Base-by-base conservation (phyloP, 1,140 invertebrate genomes). In the Nylanderia fulva region DNA sequence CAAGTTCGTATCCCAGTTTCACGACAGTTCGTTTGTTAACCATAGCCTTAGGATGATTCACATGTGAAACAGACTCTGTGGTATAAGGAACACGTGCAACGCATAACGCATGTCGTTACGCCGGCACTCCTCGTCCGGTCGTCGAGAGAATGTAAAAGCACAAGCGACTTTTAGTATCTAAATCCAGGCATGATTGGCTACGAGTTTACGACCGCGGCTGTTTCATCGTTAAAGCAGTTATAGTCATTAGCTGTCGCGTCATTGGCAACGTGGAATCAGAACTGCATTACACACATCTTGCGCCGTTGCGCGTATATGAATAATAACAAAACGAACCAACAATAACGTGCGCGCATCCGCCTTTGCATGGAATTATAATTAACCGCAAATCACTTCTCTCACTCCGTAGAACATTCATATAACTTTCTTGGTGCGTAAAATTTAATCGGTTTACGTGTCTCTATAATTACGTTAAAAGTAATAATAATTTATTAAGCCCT, bases 81-180 rank as follows among this genome's bases (percentile, higher is more conserved):
- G 75, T 79, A 60, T 45, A 54, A 83, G 72, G 29, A 84, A 86
- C 80, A 86, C 85, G 85, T 86, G 85, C 68, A 84, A 75, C 85
- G 69, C 80, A 86, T 86, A 86, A 86, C 69, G 80, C 74, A 58
- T 72, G 84, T 83, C 54, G 77, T 85, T 85, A 85, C 39, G 52
- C 58, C 42, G 84, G 63, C 84, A 83, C 84, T 85, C 77, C 84
- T 85, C 77, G 66, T 83, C 84, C 84, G 76, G 77, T 82, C 60
- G 64, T 29, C 33, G 42, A 56, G 42, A 56, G 63, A 58, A 75
- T 52, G 80, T 66, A 86, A 74, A 86, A 33, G 68, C 80, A 60
- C 69, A 54, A 64, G 39, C 58, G 52, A 71, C 74, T 85, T 77
- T 86, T 69, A 71, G 71, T 52, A 63, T 63, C 84, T 85, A 85